phyloP scores from a whole-genome alignment of 2,797 vertebrate genomes.

The Sebastes melanostomus region DNA sequence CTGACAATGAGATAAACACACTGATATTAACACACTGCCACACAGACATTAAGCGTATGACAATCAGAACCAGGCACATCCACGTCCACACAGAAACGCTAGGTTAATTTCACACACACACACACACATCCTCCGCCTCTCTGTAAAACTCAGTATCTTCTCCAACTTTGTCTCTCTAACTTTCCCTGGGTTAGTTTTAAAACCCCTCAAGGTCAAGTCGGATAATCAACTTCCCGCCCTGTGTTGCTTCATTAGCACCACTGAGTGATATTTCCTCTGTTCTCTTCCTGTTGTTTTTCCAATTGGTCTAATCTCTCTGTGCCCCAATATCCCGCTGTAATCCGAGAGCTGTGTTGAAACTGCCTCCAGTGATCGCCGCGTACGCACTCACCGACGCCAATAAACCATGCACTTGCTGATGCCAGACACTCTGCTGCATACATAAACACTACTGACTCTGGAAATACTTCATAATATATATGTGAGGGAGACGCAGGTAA shows the following conservation, averaged over 20 bases:
- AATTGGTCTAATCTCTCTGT: slow-evolving; percentile 73
- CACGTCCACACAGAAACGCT: neutral
- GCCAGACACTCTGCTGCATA: slow-evolving; percentile 29
- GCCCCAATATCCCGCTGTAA: slow-evolving; percentile 72
- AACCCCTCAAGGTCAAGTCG: slow-evolving; percentile 70
- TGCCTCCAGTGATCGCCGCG: slow-evolving; percentile 56
- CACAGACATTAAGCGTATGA: neutral
- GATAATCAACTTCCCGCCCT: slow-evolving; percentile 67
- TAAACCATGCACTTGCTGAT: slow-evolving; percentile 5
- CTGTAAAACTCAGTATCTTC: slow-evolving; percentile 7
- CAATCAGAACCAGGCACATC: neutral
- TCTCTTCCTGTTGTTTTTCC: slow-evolving; percentile 71
- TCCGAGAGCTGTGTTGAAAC: slow-evolving; percentile 55
- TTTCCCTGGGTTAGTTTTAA: slow-evolving; percentile 48
- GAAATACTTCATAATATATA: slow-evolving; percentile 16
- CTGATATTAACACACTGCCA: neutral
- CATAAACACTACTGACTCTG: slow-evolving; percentile 26
- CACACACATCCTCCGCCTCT: neutral
- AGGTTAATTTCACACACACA: too few relatives aligned
- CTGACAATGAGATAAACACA: slow-evolving; percentile 2
- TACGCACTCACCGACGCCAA: slow-evolving; percentile 19
- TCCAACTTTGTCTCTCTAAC: slow-evolving; percentile 47
- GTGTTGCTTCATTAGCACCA: slow-evolving; percentile 70
- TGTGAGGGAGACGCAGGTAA: slow-evolving; percentile 5
- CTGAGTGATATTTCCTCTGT: slow-evolving; percentile 61